A percentile compares a stretch with the other conserved stretches of the same genome.
These are phyloP conservation scores for Vidua macroura DNA, from an alignment of 2,113 vertebrate genomes.

Conservation along the genomic window DNA sequence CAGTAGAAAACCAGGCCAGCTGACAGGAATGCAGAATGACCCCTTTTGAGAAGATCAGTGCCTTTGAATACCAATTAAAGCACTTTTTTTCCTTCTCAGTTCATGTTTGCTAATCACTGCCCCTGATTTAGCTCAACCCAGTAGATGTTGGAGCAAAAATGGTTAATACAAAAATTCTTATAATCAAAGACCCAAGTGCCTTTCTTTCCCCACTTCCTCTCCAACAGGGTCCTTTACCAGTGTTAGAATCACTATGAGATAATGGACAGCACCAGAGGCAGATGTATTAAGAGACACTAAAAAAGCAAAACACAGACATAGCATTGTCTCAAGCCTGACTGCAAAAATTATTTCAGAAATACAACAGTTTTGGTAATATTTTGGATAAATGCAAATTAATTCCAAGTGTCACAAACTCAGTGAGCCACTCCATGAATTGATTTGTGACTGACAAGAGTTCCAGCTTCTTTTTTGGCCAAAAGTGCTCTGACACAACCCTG, in stretches of 20 bases:
- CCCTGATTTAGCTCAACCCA: background rate
- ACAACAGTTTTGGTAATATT: background rate
- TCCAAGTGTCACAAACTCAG: background rate
- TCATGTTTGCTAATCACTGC: background rate
- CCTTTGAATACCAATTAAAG: background rate
- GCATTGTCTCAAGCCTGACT: background rate
- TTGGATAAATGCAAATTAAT: conserved; percentile 5
- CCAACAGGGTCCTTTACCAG: background rate
- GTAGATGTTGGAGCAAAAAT: background rate
- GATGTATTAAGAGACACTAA: background rate
- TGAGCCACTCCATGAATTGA: background rate
- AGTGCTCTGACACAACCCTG: conserved; percentile 12
- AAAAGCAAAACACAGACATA: background rate
- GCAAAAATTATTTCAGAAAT: background rate
- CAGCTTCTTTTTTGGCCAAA: conserved; percentile 54
- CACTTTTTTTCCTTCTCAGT: background rate
- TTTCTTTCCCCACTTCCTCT: background rate
- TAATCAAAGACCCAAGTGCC: background rate
- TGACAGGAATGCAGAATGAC: background rate
- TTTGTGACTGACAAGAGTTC: background rate
- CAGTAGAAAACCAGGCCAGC: background rate
- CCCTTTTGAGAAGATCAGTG: background rate
- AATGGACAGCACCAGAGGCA: background rate
- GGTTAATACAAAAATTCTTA: background rate
- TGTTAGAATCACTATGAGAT: background rate